Percentiles rank a stretch among this genome's conserved stretches.
phyloP scores from a whole-genome alignment of 1,140 invertebrate species.

The Drosophila micromelanica region DNA sequence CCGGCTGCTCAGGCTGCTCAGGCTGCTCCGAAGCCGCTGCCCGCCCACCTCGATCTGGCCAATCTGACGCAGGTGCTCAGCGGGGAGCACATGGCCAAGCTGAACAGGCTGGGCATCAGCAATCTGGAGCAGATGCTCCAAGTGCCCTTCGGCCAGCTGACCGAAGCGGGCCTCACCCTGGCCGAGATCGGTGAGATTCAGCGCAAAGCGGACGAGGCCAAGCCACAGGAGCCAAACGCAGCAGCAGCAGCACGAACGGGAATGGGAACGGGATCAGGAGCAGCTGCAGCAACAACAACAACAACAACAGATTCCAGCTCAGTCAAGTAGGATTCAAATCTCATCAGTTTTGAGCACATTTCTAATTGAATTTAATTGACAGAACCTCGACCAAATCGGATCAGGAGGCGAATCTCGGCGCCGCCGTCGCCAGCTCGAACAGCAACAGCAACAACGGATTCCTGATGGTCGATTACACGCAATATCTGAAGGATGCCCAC shows the following conservation, averaged over 20 bases:
- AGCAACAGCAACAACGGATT: slow-evolving; percentile 76
- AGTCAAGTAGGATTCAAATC: not conserved
- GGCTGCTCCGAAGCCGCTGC: slow-evolving; percentile 25
- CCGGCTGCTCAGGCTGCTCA: slow-evolving; percentile 1
- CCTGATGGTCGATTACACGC: slow-evolving; percentile 78
- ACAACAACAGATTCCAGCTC: not conserved
- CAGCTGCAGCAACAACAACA: not conserved
- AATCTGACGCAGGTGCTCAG: slow-evolving; percentile 86
- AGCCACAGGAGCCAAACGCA: slow-evolving; percentile 18
- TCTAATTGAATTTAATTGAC: not conserved
- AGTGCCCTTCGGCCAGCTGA: slow-evolving; percentile 86
- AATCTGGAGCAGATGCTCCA: slow-evolving; percentile 86
- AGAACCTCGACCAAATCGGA: slow-evolving; percentile 35
- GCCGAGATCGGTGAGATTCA: slow-evolving; percentile 87
- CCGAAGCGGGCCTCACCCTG: slow-evolving; percentile 86
- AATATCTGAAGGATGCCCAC: slow-evolving; percentile 84
- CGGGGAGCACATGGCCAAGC: slow-evolving; percentile 86
- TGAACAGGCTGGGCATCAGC: slow-evolving; percentile 86
- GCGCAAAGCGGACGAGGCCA: slow-evolving; percentile 84
- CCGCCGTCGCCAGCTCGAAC: slow-evolving; percentile 28
- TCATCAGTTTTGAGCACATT: not conserved
- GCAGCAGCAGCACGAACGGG: not conserved
- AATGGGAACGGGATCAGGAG: not conserved
- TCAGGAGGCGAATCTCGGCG: slow-evolving; percentile 35
- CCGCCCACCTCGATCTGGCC: slow-evolving; percentile 85